Conservation (phyloP, 2,797 vertebrate species). For the Phalloptychus januarius region DNA sequence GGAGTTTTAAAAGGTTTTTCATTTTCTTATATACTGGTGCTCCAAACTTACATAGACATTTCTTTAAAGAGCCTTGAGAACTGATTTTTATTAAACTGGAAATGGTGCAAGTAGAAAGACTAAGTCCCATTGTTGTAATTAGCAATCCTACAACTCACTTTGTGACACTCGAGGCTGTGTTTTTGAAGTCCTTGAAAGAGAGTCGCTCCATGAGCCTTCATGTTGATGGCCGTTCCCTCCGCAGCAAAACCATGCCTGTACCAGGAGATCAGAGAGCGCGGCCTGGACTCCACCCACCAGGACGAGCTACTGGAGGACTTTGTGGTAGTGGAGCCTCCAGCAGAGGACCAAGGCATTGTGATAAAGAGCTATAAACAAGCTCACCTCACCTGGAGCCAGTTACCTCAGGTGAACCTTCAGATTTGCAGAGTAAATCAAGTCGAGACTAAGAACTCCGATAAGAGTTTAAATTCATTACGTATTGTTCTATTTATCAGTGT, state of each 20-base stretch:
- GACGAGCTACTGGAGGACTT: conserved; percentile 85
- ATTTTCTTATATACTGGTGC: neutral
- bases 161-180: neutral
- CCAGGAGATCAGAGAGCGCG: conserved; percentile 94
- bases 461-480: neutral
- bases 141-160: neutral
- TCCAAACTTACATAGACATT: neutral
- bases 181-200: neutral
- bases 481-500: neutral
- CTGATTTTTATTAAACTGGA: neutral
- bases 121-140: neutral
- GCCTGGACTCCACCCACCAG: conserved; percentile 86
- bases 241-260: conserved; percentile 90
- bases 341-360: conserved; percentile 81
- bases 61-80: neutral
- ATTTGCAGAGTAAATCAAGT: neutral
- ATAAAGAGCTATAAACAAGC: conserved; percentile 88
- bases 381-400: conserved; percentile 94
- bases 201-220: neutral
- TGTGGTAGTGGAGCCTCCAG: conserved; percentile 66
- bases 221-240: conserved; percentile 10
- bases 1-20: neutral
- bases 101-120: neutral
- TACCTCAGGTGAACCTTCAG: conserved; percentile 84
- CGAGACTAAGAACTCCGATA: neutral